Evolutionary conservation across 2,888 invertebrate genomes (phyloP).

Genomic region (Euphydryas editha): DNA sequence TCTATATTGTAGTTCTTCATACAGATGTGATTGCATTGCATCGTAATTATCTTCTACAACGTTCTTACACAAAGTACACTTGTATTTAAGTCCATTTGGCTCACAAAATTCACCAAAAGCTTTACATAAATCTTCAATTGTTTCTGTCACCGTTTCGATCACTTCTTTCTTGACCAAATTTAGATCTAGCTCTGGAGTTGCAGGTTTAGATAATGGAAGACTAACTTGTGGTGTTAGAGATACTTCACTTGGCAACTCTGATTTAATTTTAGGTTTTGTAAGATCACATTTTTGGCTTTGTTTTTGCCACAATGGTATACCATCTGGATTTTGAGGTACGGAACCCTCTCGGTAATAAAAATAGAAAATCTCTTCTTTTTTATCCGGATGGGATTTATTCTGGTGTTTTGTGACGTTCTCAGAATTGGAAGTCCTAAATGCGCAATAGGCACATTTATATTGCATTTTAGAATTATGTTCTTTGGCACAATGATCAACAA

Average conservation of each 20-base stretch:
- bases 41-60: conserved; percentile 82
- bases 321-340: conserved; percentile 60
- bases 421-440: conserved; percentile 79
- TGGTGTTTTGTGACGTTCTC: conserved; percentile 85
- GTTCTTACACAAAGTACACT: conserved; percentile 85
- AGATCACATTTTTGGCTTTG: conserved; percentile 56
- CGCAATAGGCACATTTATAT: conserved; percentile 88
- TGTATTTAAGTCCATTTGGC: conserved; percentile 81
- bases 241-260: conserved; percentile 47
- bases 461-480: conserved; percentile 87
- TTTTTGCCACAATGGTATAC: conserved; percentile 63
- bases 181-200: conserved; percentile 52
- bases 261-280: conserved; percentile 54
- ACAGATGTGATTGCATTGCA: conserved; percentile 87
- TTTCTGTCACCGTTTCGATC: conserved; percentile 44
- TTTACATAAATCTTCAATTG: conserved; percentile 57
- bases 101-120: conserved; percentile 69
- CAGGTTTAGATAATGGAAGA: conserved; percentile 33
- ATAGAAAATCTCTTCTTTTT: conserved; percentile 66
- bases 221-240: conserved; percentile 24
- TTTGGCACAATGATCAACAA: conserved; percentile 83
- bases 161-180: conserved; percentile 69
- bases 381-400: conserved; percentile 80
- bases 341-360: conserved; percentile 81
- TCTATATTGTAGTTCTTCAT: conserved; percentile 86